These are phyloP conservation scores for Shargacucullia verbasci DNA, from an alignment of 2,888 invertebrate species.

Conservation along the genomic window DNA sequence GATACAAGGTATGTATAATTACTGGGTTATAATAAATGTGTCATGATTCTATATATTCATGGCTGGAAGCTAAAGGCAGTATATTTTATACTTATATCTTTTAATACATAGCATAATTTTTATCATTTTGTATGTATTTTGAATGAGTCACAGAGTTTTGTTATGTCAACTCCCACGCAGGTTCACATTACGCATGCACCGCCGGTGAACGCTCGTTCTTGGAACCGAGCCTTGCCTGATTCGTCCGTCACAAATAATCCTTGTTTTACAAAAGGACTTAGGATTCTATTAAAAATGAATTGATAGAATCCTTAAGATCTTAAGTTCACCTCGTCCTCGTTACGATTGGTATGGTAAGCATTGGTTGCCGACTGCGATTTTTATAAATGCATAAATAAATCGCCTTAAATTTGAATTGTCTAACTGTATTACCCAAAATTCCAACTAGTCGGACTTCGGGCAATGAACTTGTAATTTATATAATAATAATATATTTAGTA, in stretches of 20 bases:
- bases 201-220: slow-evolving; percentile 58
- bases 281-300: not conserved
- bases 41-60: slow-evolving; percentile 4
- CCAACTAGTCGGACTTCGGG: slow-evolving; percentile 10
- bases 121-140: slow-evolving; percentile 29
- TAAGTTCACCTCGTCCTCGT: too few species aligned
- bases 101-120: slow-evolving; percentile 6
- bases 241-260: slow-evolving; percentile 20
- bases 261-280: not conserved
- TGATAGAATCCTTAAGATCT: too few species aligned
- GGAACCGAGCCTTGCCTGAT: slow-evolving; percentile 54
- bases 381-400: not conserved
- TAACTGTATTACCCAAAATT: slow-evolving; percentile 16
- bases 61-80: not conserved
- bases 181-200: slow-evolving; percentile 62
- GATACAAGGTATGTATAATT: not conserved
- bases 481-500: slow-evolving; percentile 3
- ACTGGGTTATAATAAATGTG: slow-evolving; percentile 1
- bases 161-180: slow-evolving; percentile 67
- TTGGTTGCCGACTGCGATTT: not conserved
- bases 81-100: not conserved
- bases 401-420: not conserved
- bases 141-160: slow-evolving; percentile 50
- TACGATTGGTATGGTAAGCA: not conserved
- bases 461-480: slow-evolving; percentile 23